Evolutionary conservation across 1,140 invertebrate genomes (phyloP).

Genomic region (Meloidogyne exigua): DNA sequence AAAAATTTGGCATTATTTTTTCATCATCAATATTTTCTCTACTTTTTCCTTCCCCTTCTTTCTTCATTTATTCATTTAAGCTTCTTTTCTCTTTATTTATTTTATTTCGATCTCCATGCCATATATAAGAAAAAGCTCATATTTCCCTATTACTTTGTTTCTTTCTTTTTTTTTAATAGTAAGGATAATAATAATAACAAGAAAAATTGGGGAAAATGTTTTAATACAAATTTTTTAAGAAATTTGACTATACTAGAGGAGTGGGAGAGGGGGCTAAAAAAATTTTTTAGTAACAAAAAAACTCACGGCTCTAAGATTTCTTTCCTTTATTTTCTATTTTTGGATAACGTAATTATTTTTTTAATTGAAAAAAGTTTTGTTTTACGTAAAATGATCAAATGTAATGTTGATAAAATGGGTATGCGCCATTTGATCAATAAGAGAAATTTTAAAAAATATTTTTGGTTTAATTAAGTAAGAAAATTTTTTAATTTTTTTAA

Average conservation of each 20-base stretch:
- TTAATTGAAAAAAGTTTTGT: background rate
- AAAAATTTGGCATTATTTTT: background rate
- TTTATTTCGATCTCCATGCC: background rate
- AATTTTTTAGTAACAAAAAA: background rate
- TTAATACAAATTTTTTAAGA: background rate
- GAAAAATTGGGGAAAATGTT: too few relatives aligned
- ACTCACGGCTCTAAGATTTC: background rate
- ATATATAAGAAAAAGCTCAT: background rate
- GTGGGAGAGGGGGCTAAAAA: too few relatives aligned
- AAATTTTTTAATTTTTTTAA: background rate
- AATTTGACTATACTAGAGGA: too few relatives aligned
- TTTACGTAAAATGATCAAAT: too few relatives aligned
- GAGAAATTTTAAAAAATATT: too few relatives aligned
- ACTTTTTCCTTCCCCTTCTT: background rate
- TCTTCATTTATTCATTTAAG: background rate
- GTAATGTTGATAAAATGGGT: too few relatives aligned
- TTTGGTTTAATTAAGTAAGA: too few relatives aligned
- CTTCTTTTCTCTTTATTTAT: background rate
- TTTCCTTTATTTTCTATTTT: background rate
- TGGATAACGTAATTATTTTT: background rate
- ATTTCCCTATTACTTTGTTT: background rate
- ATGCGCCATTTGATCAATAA: too few relatives aligned
- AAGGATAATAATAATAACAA: background rate
- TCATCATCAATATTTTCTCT: background rate
- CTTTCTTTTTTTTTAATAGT: too few relatives aligned